phyloP scores from a whole-genome alignment of 1,140 invertebrate species.

The Druon quercuslanigerum region DNA sequence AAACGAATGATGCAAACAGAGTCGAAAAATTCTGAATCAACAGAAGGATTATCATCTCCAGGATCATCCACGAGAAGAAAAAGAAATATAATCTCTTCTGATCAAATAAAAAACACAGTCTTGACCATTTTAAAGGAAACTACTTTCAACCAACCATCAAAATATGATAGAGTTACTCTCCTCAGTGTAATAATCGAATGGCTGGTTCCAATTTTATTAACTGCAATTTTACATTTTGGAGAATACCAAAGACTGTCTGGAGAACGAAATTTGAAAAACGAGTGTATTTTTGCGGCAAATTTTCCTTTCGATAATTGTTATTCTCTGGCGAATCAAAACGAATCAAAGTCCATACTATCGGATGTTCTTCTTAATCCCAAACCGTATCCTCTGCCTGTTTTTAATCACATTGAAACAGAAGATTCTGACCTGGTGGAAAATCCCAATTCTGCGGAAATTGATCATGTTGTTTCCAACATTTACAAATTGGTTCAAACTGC shows the following conservation, averaged over 20 bases:
- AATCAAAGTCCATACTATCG: background rate
- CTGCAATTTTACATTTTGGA: constrained; percentile 42
- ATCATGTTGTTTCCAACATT: constrained; percentile 50
- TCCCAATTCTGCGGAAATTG: constrained; percentile 35
- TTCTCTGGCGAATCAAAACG: background rate
- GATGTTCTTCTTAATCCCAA: background rate
- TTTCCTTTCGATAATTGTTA: constrained; percentile 45
- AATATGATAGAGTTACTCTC: constrained; percentile 23
- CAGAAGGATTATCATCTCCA: background rate
- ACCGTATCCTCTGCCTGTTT: background rate
- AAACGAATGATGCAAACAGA: constrained; percentile 6
- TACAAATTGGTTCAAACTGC: constrained; percentile 41
- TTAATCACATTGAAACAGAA: constrained; percentile 1
- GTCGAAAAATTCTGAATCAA: background rate
- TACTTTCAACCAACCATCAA: background rate
- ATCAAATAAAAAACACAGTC: background rate
- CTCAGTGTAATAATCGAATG: constrained; percentile 49
- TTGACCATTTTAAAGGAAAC: background rate
- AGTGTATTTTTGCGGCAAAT: constrained; percentile 46
- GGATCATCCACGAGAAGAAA: background rate
- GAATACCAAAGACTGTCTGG: constrained; percentile 34
- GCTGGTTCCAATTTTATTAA: constrained; percentile 51
- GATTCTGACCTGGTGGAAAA: background rate
- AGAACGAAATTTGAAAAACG: constrained; percentile 20
- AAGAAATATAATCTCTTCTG: background rate